Base-by-base conservation (phyloP, 2,113 vertebrate genomes). In the Australoheros scitulus region DNA sequence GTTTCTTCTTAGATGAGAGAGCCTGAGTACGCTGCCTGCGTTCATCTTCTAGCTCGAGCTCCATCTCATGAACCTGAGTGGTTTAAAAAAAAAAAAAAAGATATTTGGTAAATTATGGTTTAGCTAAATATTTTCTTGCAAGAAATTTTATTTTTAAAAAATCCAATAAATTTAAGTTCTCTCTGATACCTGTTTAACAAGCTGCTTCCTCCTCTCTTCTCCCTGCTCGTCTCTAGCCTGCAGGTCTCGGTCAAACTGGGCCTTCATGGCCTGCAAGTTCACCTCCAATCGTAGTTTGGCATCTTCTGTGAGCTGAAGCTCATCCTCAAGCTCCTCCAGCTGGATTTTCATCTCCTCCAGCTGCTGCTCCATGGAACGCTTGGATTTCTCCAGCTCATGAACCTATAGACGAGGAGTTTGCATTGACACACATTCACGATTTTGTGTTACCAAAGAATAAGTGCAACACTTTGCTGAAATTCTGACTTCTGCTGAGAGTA, bases 231-330 rank as follows among this genome's bases (percentile, higher is more conserved):
- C 98, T 34, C 97, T 95, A 55, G 95, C 96, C 94, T 96, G 97
- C 77, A 99, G 96, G 91, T 99, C 98, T 29, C 98, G 90, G 63
- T 99, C 98, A 80, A 97, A 98, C 95, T 99, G 98, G 18, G 98
- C 97, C 90, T 98, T 99, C 96, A 98, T 95, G 88, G 98, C 98
- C 96, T 99, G 98, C 89, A 99, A 96, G 95, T 99, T 99, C 89
- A 99, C 98, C 94, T 99, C 98, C 94, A 99, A 95, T 3, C 98
- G 96, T 84, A 99, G 94, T 78, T 99, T 99, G 85, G 98, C 98
- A 0, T 99, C 98, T 87, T 99, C 98, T 0, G 98, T 99, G 84
- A 97, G 96, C 95, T 99, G 98, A 32, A 99, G 96, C 88, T 99
- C 98, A 2, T 99, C 98, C 92, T 99, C 98, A 89, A 99, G 95